Percentiles rank a stretch among this genome's conserved stretches.
Conservation (phyloP, 1,140 invertebrate species). For the Drusus annulatus region DNA sequence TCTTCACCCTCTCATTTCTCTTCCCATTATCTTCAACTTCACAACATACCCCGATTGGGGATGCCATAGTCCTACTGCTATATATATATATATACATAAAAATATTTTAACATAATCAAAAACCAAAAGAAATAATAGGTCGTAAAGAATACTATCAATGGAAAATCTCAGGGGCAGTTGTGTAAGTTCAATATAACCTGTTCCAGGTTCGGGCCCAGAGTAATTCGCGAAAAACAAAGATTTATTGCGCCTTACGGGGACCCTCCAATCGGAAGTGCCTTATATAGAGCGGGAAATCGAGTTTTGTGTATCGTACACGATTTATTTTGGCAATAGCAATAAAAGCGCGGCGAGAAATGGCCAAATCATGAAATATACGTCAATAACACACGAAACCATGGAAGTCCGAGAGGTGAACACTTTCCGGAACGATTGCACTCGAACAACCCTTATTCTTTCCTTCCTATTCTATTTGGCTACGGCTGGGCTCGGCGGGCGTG, state of each 20-base stretch:
- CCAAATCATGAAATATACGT: slow-evolving; percentile 58
- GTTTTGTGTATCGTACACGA: slow-evolving; percentile 57
- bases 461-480: slow-evolving; percentile 1
- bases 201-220: slow-evolving; percentile 36
- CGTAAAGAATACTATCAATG: background rate
- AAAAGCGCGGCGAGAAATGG: slow-evolving; percentile 54
- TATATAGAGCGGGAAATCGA: slow-evolving; percentile 54
- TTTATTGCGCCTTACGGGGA: slow-evolving; percentile 51
- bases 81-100: no score
- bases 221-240: slow-evolving; percentile 53
- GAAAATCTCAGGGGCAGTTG: background rate
- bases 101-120: no score
- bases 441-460: background rate
- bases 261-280: slow-evolving; percentile 45
- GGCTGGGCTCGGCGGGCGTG: no score
- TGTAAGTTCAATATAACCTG: slow-evolving; percentile 8
- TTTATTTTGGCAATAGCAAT: slow-evolving; percentile 57
- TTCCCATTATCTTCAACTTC: no score
- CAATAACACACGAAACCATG: slow-evolving; percentile 42
- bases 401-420: slow-evolving; percentile 5
- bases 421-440: slow-evolving; percentile 22
- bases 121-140: no score
- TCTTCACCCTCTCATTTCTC: no score
- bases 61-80: no score
- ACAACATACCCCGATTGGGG: no score